Evolutionary conservation across 2,888 invertebrate species (phyloP).

Genomic region (Apamea sordens): DNA sequence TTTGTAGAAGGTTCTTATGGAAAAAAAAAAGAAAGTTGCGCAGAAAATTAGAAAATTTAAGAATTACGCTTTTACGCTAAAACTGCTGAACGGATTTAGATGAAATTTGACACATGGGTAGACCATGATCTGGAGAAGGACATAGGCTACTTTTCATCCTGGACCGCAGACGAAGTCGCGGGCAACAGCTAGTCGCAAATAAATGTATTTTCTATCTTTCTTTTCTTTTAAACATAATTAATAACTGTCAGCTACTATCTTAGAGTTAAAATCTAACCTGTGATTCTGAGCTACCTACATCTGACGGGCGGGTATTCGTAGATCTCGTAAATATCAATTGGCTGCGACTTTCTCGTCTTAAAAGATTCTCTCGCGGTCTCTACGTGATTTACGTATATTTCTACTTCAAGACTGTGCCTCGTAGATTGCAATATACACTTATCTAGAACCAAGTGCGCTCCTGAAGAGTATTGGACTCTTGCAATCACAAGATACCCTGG

Average conservation of each 20-base stretch:
- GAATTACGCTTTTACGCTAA: too few species aligned
- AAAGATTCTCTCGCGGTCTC: not conserved
- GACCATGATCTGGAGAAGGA: too few species aligned
- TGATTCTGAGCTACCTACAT: not conserved
- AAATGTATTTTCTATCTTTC: too few species aligned
- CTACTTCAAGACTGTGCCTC: slow-evolving; percentile 7
- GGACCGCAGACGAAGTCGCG: too few species aligned
- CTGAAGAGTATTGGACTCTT: not conserved
- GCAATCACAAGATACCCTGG: not conserved
- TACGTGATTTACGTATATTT: slow-evolving; percentile 13
- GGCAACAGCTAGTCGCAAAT: too few species aligned
- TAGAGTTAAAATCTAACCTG: not conserved
- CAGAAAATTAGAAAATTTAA: too few species aligned
- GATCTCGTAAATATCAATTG: slow-evolving; percentile 51
- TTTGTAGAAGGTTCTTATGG: too few species aligned
- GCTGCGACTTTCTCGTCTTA: slow-evolving; percentile 8
- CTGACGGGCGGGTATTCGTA: not conserved
- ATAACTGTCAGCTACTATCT: not conserved
- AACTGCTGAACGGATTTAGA: too few species aligned
- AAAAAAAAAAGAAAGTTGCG: too few species aligned
- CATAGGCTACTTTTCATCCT: too few species aligned
- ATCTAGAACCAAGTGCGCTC: not conserved
- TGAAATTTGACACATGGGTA: too few species aligned
- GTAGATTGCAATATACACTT: slow-evolving; percentile 25
- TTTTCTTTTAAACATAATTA: not conserved